Conservation (phyloP, 2,113 vertebrate species). For the Otolemur garnettii region DNA sequence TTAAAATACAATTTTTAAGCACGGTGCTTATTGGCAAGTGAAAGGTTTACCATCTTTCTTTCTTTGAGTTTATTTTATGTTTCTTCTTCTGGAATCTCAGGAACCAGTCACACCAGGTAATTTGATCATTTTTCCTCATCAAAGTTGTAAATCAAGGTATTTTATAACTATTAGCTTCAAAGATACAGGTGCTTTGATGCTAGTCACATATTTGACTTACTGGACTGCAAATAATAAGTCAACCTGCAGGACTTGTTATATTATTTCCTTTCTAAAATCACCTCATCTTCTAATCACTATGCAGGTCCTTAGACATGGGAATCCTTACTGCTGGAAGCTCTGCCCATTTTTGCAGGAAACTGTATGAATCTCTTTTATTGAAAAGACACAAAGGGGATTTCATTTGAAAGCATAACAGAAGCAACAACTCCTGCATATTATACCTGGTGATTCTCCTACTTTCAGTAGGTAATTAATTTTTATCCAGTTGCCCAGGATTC, state of each 20-base stretch:
- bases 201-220: neutral
- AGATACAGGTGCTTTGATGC: neutral
- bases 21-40: conserved; percentile 43
- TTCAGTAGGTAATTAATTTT: conserved; percentile 55
- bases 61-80: conserved; percentile 41
- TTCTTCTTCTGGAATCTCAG: conserved; percentile 35
- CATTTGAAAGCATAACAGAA: conserved; percentile 25
- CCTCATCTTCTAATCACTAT: neutral
- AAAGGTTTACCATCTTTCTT: conserved; percentile 49
- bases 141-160: conserved; percentile 15
- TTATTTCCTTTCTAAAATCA: conserved; percentile 11
- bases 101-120: conserved; percentile 51
- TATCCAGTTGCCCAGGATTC: neutral
- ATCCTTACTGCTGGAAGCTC: neutral
- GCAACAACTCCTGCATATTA: neutral
- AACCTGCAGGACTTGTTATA: conserved; percentile 8
- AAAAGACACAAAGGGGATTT: conserved; percentile 14
- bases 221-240: neutral
- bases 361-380: conserved; percentile 7
- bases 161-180: conserved; percentile 63
- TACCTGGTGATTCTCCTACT: conserved; percentile 25
- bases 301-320: neutral
- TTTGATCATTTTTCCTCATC: conserved; percentile 61
- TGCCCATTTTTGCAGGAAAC: conserved; percentile 13
- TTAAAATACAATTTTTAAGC: conserved; percentile 68